Base-by-base conservation (phyloP, 1,140 invertebrate genomes). In the Heliothis subflexa region DNA sequence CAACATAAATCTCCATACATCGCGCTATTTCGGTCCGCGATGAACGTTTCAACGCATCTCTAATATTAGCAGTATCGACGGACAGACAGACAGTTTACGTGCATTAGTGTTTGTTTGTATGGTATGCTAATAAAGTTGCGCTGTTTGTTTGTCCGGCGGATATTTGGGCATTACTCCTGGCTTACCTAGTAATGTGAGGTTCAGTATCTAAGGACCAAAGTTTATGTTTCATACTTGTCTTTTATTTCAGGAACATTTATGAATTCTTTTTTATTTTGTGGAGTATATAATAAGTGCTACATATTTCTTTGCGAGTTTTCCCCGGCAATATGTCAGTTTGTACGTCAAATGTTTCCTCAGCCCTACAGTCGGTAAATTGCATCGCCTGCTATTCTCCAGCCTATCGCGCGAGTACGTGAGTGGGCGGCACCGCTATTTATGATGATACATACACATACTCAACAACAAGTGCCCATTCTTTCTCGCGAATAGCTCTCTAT, bases 31-130 rank as follows among this genome's bases (percentile, higher is more conserved):
- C 16, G 0, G 64, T 18, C 33, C n/a, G 10, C 21, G 28, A 25
- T 28, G 25, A 62, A 12, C 45, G 11, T 66, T 66, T 49, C 18
- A 66, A 3, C 64, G 40, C 64, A 50, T 25, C 64, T 11, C 64
- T 52, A 68, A 52, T 68, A 68, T 68, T 50, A 64, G 40, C n/a
- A 12, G 18, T 64, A 64, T 64, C 59, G 59, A 61, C n/a, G 11
- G 61, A 64, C 61, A 7, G 61, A 64, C 61, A 47, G 64, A 68
- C 18, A 52, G 47, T 47, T 66, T 21, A 49, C 47, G 64, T 50
- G 47, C 47, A n/a, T 62, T 13, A 68, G 1, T 68, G 18, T n/a
- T n/a, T 49, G 45, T 68, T 68, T 68, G 49, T 50, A 18, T 49
- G 3, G 25, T 25, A 21, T 25, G 14, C 18, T 50, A 12, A 68